Base-by-base conservation (phyloP, 2,888 invertebrate genomes). In the Acronicta leporina region DNA sequence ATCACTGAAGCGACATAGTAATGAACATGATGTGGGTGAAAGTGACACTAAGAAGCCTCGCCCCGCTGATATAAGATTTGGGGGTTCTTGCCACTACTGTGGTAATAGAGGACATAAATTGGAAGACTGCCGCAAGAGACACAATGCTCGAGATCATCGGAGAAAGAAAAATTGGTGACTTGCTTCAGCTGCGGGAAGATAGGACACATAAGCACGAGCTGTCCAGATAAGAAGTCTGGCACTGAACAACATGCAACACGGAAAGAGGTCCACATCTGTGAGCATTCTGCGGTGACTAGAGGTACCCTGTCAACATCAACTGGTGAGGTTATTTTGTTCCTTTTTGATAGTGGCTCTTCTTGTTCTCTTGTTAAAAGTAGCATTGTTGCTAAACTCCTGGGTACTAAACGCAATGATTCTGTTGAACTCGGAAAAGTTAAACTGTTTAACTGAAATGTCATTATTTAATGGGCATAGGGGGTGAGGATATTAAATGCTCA, bases 211-310 rank as follows among this genome's bases (percentile, higher is more conserved):
- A n/a, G 53, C 1, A 42, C 63, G 1, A 43, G 0, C 0, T 70
- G 70, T 33, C 59, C 45, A 4, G 57, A 57, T 35, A 11, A 41
- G 16, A 43, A 13, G 2, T 4, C 0, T 42, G 10, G n/a, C 4
- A 7, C 1, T 25, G 49, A 8, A 27, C 41, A 27, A 3, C 10
- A 45, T 11, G 51, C 27, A 1, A 1, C n/a, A n/a, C n/a, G 0
- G 7, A 67, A 71, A 27, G 67, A 67, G 0, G 60, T 71, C 3
- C 16, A 71, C 7, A 20, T 45, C 3, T 63, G 68, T 41, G 65
- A 52, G 9, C 58, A 15, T n/a, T n/a, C n/a, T 0, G 27, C 33
- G 0, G 13, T 33, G 0, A 38, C 62, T n/a, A 58, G 45, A 7
- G 14, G 35, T 10, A 45, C 11, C 15, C 15, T 63, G 51, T 2